Conservation (phyloP, 2,113 vertebrate genomes). For the Paralichthys olivaceus region DNA sequence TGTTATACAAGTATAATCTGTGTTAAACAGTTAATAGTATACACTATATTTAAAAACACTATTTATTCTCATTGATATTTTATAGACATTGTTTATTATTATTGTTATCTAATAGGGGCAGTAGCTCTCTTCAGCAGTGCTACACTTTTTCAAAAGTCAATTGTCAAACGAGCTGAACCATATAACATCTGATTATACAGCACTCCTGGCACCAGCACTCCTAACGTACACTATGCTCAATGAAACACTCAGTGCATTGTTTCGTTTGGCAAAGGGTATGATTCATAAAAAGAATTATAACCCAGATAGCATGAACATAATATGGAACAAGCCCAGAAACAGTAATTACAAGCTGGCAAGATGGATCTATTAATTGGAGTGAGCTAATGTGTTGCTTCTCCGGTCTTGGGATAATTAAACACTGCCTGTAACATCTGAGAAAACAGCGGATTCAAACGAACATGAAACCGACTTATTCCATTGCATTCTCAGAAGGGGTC, state of each 20-base stretch:
- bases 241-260: constrained; percentile 29
- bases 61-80: too few relatives aligned
- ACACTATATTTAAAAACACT: too few relatives aligned
- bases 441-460: constrained; percentile 15
- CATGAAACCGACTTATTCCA: not conserved
- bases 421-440: constrained; percentile 40
- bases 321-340: constrained; percentile 67
- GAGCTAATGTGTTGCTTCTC: constrained; percentile 59
- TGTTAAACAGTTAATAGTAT: too few relatives aligned
- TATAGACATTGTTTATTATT: too few relatives aligned
- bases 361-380: constrained; percentile 62
- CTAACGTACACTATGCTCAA: constrained; percentile 12
- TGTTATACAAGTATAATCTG: too few relatives aligned
- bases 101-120: too few relatives aligned
- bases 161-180: not conserved
- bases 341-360: constrained; percentile 67
- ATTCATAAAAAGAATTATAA: constrained; percentile 62
- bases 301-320: constrained; percentile 54
- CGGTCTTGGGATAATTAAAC: constrained; percentile 50
- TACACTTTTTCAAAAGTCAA: not conserved
- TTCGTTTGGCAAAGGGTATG: constrained; percentile 43
- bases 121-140: not conserved
- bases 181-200: constrained; percentile 15
- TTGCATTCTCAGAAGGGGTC: not conserved
- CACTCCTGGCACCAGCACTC: constrained; percentile 23